Conservation (phyloP, 2,797 vertebrate species). For the Rhodeus uyekii region DNA sequence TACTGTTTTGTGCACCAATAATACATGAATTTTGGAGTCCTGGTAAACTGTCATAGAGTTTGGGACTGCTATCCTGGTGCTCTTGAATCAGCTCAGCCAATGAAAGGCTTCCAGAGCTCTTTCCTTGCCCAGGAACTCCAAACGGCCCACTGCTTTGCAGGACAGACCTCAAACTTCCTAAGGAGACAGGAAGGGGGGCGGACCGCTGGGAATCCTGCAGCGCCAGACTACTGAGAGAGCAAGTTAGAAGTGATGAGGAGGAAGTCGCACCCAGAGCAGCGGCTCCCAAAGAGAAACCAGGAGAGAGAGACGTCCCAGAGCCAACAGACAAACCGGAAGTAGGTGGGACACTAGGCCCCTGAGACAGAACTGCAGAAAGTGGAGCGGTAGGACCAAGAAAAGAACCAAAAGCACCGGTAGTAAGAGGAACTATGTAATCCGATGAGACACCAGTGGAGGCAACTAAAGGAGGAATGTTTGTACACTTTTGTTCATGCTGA, state of each 20-base stretch:
- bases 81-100: constrained; percentile 88
- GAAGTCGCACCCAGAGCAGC: constrained; percentile 66
- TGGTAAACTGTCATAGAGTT: constrained; percentile 64
- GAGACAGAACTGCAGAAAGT: constrained; percentile 44
- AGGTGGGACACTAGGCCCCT: constrained; percentile 53
- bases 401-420: background rate
- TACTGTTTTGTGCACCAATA: background rate
- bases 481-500: constrained; percentile 63
- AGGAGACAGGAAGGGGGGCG: constrained; percentile 64
- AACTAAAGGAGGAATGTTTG: constrained; percentile 7
- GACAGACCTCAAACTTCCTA: constrained; percentile 71
- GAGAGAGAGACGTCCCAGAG: constrained; percentile 49
- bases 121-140: constrained; percentile 53
- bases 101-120: constrained; percentile 74
- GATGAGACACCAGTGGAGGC: background rate
- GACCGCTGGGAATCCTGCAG: constrained; percentile 66
- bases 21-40: constrained; percentile 60
- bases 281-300: constrained; percentile 66
- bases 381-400: constrained; percentile 45
- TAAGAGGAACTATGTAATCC: constrained; percentile 11
- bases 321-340: constrained; percentile 55
- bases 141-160: constrained; percentile 64
- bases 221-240: constrained; percentile 70
- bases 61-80: constrained; percentile 75
- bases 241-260: constrained; percentile 45